phyloP scores from a whole-genome alignment of 2,113 vertebrate species.

The Mystacornis crossleyi region DNA sequence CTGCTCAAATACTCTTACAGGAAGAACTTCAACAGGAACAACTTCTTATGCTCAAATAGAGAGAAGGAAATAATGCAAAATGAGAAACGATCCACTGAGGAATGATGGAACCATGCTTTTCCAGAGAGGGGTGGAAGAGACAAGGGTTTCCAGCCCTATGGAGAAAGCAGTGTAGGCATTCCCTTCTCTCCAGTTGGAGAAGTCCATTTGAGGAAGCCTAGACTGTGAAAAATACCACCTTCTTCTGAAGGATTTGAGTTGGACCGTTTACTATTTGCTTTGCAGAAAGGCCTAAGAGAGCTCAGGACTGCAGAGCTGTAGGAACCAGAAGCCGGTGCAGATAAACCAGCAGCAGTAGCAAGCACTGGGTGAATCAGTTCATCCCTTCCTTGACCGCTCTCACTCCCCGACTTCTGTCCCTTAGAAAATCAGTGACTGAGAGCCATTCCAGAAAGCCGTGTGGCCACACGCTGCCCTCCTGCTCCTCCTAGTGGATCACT shows the following conservation, averaged over 20 bases:
- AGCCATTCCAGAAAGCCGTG: neutral
- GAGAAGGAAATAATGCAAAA: neutral
- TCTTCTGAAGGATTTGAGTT: neutral
- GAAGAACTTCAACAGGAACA: neutral
- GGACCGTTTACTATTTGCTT: neutral
- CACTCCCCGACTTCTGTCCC: neutral
- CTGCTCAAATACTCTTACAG: neutral
- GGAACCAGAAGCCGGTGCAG: neutral
- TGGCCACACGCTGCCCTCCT: neutral
- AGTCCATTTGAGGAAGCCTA: neutral
- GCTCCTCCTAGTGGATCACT: conserved; percentile 22
- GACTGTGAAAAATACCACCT: neutral
- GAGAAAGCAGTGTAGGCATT: neutral
- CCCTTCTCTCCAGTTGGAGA: neutral
- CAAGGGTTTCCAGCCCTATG: neutral
- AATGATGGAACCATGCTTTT: neutral
- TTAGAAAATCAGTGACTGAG: neutral
- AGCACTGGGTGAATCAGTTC: neutral
- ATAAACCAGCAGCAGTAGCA: neutral
- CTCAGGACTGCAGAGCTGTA: neutral
- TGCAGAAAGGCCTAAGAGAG: neutral
- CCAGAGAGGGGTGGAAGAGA: neutral
- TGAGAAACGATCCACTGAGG: neutral
- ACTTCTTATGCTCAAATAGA: neutral
- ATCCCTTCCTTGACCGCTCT: neutral